These are phyloP conservation scores for Lasioglossum vierecki DNA, from an alignment of 2,888 invertebrate species.

Conservation along the genomic window DNA sequence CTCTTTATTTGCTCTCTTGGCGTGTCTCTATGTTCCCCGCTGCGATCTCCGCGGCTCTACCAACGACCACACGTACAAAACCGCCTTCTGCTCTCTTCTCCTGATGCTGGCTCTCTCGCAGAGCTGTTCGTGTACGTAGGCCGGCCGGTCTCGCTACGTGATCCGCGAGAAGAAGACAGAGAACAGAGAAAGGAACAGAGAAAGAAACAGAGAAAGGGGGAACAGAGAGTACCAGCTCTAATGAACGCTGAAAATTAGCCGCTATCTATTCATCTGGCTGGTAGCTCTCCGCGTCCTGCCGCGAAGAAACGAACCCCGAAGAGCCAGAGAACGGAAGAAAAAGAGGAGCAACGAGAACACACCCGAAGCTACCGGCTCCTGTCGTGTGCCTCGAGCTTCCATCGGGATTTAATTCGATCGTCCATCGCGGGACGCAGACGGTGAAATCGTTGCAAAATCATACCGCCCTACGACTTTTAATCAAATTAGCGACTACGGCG, in stretches of 20 bases:
- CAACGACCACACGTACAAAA: conserved; percentile 30
- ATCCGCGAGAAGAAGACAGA: conserved; percentile 60
- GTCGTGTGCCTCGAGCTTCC: conserved; percentile 61
- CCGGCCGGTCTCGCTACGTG: conserved; percentile 60
- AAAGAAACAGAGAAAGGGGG: conserved; percentile 18
- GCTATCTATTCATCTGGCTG: conserved; percentile 78
- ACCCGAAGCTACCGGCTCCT: conserved; percentile 56
- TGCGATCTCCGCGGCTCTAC: conserved; percentile 66
- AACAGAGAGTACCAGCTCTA: conserved; percentile 66
- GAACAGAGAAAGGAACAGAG: background rate
- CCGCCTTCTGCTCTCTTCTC: conserved; percentile 5
- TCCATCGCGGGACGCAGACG: conserved; percentile 38
- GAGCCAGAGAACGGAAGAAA: conserved; percentile 42
- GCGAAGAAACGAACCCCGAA: conserved; percentile 58
- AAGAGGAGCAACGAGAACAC: conserved; percentile 53
- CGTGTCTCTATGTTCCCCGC: conserved; percentile 71
- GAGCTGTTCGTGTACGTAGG: conserved; percentile 22
- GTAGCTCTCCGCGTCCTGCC: conserved; percentile 67
- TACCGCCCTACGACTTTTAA: conserved; percentile 24
- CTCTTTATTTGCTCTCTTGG: conserved; percentile 73
- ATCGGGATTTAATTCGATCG: conserved; percentile 65
- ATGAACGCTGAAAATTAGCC: conserved; percentile 78
- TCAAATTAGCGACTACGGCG: conserved; percentile 45
- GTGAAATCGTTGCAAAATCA: conserved; percentile 44
- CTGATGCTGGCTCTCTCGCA: conserved; percentile 33